A percentile compares a stretch with the other conserved stretches of the same genome.
Conservation (phyloP, 2,888 invertebrate species). For the Fragum sueziense region DNA sequence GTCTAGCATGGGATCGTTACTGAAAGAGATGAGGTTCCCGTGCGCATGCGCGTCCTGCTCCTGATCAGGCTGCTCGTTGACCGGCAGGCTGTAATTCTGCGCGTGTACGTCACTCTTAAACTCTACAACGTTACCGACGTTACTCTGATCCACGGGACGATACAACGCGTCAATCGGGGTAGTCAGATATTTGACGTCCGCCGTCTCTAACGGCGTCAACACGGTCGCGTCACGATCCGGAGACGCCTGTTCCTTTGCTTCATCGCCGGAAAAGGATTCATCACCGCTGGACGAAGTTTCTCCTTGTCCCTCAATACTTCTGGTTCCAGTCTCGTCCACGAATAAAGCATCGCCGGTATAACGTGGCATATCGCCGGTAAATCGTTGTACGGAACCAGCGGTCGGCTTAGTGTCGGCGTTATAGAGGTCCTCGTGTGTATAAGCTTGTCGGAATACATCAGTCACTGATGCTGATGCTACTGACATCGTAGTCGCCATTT, state of each 20-base stretch:
- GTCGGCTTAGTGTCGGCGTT: neutral
- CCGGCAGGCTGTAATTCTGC: slow-evolving; percentile 20
- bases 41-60: neutral
- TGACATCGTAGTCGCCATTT: too few relatives aligned
- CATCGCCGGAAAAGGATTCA: slow-evolving; percentile 47
- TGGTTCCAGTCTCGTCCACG: slow-evolving; percentile 35
- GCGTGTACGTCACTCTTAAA: slow-evolving; percentile 40
- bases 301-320: slow-evolving; percentile 38
- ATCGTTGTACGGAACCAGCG: slow-evolving; percentile 23
- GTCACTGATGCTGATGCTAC: neutral
- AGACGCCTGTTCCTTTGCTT: neutral
- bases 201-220: slow-evolving; percentile 44
- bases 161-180: slow-evolving; percentile 11
- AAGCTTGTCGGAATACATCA: slow-evolving; percentile 1
- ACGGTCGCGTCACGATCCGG: slow-evolving; percentile 8
- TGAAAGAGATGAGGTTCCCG: neutral
- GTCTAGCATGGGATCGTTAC: neutral
- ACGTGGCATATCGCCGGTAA: slow-evolving; percentile 30
- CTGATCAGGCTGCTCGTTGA: neutral
- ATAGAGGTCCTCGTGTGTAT: neutral
- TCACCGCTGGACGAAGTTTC: slow-evolving; percentile 51
- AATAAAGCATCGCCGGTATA: slow-evolving; percentile 40
- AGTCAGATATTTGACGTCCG: slow-evolving; percentile 32
- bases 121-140: slow-evolving; percentile 43
- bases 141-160: slow-evolving; percentile 8